A percentile compares a stretch with the other conserved stretches of the same genome.
These are phyloP conservation scores for Macrocentrus cingulum DNA, from an alignment of 1,140 invertebrate species.

Conservation along the genomic window DNA sequence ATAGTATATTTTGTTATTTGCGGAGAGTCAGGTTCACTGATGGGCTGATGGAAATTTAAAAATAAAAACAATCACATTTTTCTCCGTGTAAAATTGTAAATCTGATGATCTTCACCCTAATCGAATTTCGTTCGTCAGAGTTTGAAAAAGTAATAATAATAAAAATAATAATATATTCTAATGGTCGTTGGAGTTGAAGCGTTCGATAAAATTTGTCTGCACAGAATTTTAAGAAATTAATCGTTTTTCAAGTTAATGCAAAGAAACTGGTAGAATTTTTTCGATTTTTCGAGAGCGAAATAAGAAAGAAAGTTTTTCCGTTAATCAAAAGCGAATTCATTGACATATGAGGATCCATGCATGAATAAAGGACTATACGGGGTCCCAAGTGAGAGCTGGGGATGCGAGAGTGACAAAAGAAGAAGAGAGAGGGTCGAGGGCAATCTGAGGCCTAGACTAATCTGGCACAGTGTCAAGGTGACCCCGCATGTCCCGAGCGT, in stretches of 20 bases:
- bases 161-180: too few species aligned
- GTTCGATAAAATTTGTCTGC: neutral
- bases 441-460: slow-evolving; percentile 37
- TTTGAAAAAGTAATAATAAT: too few species aligned
- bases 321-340: slow-evolving; percentile 22
- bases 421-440: slow-evolving; percentile 20
- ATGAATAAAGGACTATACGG: neutral
- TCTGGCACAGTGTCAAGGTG: slow-evolving; percentile 53
- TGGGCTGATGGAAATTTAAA: too few species aligned
- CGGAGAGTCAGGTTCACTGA: too few species aligned
- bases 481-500: slow-evolving; percentile 20
- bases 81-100: too few species aligned
- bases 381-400: slow-evolving; percentile 33
- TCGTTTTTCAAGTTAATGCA: too few species aligned
- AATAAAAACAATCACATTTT: too few species aligned
- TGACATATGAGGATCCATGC: slow-evolving; percentile 5
- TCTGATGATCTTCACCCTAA: too few species aligned
- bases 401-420: slow-evolving; percentile 27
- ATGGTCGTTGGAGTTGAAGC: too few species aligned
- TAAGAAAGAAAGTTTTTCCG: slow-evolving; percentile 27
- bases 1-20: too few species aligned
- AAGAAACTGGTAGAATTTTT: neutral
- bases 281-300: slow-evolving; percentile 28
- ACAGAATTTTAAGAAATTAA: neutral
- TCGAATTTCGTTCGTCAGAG: too few species aligned